Evolutionary conservation across 2,888 invertebrate species (phyloP), one percentile per base, ranked within the genome.

Genomic region (Beris chalybata): DNA sequence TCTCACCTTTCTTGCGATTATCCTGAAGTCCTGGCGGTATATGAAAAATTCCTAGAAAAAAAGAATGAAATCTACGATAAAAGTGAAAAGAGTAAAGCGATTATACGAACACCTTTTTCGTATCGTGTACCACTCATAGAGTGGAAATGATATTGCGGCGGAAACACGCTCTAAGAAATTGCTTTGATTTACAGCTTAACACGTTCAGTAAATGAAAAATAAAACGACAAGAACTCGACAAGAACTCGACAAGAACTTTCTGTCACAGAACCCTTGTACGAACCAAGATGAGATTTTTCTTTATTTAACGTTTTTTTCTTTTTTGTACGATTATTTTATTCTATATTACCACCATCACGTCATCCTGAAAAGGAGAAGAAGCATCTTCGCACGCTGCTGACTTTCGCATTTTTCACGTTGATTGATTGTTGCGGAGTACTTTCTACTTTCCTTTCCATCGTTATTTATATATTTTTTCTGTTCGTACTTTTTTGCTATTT

Each of bases 351-450:
- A 15, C 22, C 29, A 50, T 50, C 15, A 29, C 13, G 29, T 15
- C 50, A 50, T 50, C 5, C 50, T 22, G 50, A 48, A 50, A 50
- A 15, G 29, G 15, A 13, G 48, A 55, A 55, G 53, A 55, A 56
- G 56, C 22, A 31, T 56, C 56, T 65, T 47, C 56, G 50, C 47
- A 55, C 55, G 44, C 48, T 48, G 64, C 64, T 67, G 67, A 67
- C 63, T 66, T 66, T 67, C 67, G 52, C 67, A 67, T 67, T 67
- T 67, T 67, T 63, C 63, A 67, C 48, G 63, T 67, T 67, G 67
- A 67, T 67, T 67, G 67, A 67, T 67, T 63, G 54, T 57, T 32
- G 38, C 38, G 38, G 9, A 38, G 38, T 38, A 38, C 22, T 22
- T 22, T 22, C 22, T 38, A 38, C 38, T 38, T 38, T 38, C 38